Conservation (phyloP, 2,888 invertebrate genomes). For the Dermolepida albohirtum region DNA sequence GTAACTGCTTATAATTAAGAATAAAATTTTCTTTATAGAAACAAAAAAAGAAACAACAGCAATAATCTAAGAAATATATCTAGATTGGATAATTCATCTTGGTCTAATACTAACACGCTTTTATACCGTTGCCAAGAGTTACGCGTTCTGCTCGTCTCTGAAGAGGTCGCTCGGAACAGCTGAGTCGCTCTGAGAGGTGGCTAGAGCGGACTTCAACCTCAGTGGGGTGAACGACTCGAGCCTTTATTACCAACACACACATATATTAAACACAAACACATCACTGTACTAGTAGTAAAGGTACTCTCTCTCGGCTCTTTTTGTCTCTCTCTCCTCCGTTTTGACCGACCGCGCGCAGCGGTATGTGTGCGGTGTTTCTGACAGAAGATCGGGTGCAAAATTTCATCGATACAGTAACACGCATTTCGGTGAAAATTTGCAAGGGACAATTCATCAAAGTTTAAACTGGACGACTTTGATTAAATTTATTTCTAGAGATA, state of each 20-base stretch:
- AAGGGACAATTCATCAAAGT: too few relatives aligned
- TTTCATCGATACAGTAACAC: too few relatives aligned
- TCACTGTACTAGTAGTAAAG: conserved; percentile 17
- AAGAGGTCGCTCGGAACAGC: conserved; percentile 53
- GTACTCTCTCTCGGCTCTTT: conserved; percentile 31
- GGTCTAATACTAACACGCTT: conserved; percentile 37
- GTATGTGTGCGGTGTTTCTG: background rate
- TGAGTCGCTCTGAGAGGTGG: conserved; percentile 48
- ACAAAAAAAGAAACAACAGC: too few relatives aligned
- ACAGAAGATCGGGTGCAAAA: too few relatives aligned
- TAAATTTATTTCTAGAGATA: too few relatives aligned
- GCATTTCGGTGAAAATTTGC: too few relatives aligned
- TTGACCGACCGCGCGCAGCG: conserved; percentile 23
- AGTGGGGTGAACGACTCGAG: conserved; percentile 59
- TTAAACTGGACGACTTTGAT: too few relatives aligned
- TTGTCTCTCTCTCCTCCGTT: conserved; percentile 40
- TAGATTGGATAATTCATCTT: conserved; percentile 18
- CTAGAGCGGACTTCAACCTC: conserved; percentile 59
- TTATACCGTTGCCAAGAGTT: conserved; percentile 50
- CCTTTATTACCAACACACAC: conserved; percentile 35
- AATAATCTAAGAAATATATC: too few relatives aligned
- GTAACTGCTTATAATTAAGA: too few relatives aligned
- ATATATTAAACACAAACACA: conserved; percentile 32
- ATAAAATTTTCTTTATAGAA: too few relatives aligned
- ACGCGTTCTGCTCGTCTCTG: conserved; percentile 44